Base-by-base conservation (phyloP, 1,140 invertebrate genomes). In the Cheumatopsyche charites region DNA sequence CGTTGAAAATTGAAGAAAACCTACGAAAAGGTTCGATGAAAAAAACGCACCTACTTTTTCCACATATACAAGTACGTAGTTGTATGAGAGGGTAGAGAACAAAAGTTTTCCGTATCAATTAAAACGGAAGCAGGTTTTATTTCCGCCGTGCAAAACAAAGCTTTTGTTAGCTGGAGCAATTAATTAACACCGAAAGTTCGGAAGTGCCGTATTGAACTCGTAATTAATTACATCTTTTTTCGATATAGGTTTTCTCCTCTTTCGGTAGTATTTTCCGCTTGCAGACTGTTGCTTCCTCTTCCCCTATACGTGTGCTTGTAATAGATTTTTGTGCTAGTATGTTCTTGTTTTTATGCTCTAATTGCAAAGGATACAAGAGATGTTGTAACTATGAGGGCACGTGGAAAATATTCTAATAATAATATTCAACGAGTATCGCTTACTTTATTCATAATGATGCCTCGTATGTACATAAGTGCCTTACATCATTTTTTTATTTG, bases 201-300 rank as follows among this genome's bases (percentile, higher is more conserved):
- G 62, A 71, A 71, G 61, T 71, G 67, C 58, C 62, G 43, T 52
- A 71, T 71, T 52, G 69, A 71, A 62, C 41, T 41, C 19, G 69
- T 71, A 71, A 71, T 71, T 62, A 71, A 71, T 62, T 52, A 47
- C 26, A 65, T 71, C 45, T 63, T 71, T 71, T 71, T 71, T 71
- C 62, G 29, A 42, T 58, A 36, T 36, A 9, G 29, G 29, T 36
- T 36, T 36, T 36, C 29, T 9, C 3, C 29, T 3, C 9, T 36
- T 36, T 36, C 29, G 29, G 3, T 36, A 3, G 29, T 36, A 36
- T 36, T 36, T 36, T 36, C 29, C 29, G 9, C 29, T 3, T 36
- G 29, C 29, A 36, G 29, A 36, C 29, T 36, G 29, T 36, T 36
- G 29, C 29, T 36, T 36, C 29, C 9, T 36, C 29, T 36, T 36